Conservation (phyloP, 2,113 vertebrate species). For the Castor canadensis region DNA sequence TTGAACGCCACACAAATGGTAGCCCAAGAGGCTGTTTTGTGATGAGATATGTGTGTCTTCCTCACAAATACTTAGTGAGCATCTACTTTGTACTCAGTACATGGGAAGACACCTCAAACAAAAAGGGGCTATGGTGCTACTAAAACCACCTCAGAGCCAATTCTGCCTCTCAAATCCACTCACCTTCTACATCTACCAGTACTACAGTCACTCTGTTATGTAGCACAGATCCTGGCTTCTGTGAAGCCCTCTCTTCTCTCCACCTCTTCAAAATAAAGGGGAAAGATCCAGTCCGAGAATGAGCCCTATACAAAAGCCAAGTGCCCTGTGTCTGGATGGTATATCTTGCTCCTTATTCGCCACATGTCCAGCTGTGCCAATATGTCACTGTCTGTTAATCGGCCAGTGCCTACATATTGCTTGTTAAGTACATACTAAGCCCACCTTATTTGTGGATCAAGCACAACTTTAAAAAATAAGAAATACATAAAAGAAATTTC, state of each 20-base stretch:
- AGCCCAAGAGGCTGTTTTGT: not conserved
- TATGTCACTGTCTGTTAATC: not conserved
- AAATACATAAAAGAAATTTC: too few species aligned
- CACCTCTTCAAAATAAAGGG: not conserved
- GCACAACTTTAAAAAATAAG: too few species aligned
- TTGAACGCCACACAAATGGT: not conserved
- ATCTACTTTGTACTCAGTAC: not conserved
- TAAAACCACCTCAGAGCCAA: not conserved
- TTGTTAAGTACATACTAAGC: too few species aligned
- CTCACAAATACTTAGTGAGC: not conserved
- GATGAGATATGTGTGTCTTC: not conserved
- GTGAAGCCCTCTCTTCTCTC: not conserved
- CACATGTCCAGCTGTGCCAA: rapidly evolving
- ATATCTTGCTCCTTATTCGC: not conserved
- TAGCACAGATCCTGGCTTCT: not conserved
- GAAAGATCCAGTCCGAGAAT: not conserved
- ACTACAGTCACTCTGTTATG: not conserved
- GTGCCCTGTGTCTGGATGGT: not conserved
- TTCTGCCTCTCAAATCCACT: not conserved
- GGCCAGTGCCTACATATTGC: not conserved
- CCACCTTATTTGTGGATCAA: too few species aligned
- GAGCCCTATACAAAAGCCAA: not conserved
- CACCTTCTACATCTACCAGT: rapidly evolving
- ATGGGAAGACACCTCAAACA: not conserved
- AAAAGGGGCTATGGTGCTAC: not conserved